Evolutionary conservation across 2,113 vertebrate species (phyloP), one percentile per base, ranked within the genome.

Genomic region (Alectura lathami): DNA sequence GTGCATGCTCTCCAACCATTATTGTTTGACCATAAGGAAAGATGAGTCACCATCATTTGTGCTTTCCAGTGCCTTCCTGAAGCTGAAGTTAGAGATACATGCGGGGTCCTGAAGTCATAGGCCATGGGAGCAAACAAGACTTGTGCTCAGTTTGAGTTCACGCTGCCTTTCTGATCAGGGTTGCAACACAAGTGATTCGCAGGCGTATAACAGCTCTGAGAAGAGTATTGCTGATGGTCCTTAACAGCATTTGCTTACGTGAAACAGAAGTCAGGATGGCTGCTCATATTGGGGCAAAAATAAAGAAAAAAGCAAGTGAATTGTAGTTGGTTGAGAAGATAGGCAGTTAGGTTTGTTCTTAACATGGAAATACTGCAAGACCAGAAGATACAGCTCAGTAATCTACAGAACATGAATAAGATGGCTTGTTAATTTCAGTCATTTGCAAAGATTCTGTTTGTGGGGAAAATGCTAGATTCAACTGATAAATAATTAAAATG

Each of bases 201-300:
- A 68, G 17, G 24, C 13, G 0, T 1, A 3, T 27, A 69, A 48
- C 30, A 66, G 26, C 50, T 57, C 50, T 0, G 0, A 54, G 82
- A 76, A 38, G 54, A 40, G 21, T 36, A 15, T 13, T 82, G 34
- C 18, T 32, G 38, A 14, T 64, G 36, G 16, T 77, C 29, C 36
- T 83, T 64, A 32, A 32, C 29, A 64, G 24, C n/a, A 47, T 50
- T 40, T 43, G 13, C 13, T 57, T 64, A 17, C 12, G 11, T 59
- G 77, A 87, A 18, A 45, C 5, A 7, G 20, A 43, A 69, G 43
- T 57, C 56, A 63, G 22, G 0, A 3, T 63, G 83, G 36, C 32
- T 48, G 17, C 42, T 7, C 7, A 14, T 27, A 8, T 17, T 45
- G 62, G 42, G 17, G 18, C 56, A 50, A n/a, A 40, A 57, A 7